These are phyloP conservation scores for Hippasteria phrygiana DNA, from an alignment of 53 echinoderm and acorn worm genomes.

Conservation along the genomic window DNA sequence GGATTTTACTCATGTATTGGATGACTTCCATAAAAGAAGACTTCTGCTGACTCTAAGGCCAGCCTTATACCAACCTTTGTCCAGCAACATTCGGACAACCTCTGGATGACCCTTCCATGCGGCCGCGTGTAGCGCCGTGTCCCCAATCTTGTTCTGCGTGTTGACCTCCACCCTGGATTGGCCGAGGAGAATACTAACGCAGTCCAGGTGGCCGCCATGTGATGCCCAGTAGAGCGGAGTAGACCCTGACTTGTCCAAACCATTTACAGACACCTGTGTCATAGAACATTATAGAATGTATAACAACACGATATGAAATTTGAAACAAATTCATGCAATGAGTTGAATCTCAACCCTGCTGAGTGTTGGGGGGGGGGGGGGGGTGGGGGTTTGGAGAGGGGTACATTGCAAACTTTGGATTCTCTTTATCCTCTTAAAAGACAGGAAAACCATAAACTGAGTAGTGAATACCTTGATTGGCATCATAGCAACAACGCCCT, in stretches of 20 bases:
- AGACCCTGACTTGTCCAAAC: conserved; percentile 97
- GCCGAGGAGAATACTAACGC: conserved; percentile 78
- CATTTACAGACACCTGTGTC: conserved; percentile 90
- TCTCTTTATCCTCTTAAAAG: too few relatives aligned
- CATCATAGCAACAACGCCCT: too few relatives aligned
- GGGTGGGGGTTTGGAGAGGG: too few relatives aligned
- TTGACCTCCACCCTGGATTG: conserved; percentile 81
- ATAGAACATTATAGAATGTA: neutral
- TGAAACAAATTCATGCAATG: too few relatives aligned
- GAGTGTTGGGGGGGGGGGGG: too few relatives aligned
- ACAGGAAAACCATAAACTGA: too few relatives aligned
- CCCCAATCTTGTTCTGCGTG: conserved; percentile 96
- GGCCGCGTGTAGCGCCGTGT: conserved; percentile 93
- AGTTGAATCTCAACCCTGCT: too few relatives aligned
- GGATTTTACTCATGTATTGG: too few relatives aligned
- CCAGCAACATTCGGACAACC: conserved; percentile 76
- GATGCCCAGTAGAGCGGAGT: conserved; percentile 96
- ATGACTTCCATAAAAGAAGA: too few relatives aligned
- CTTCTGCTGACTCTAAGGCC: too few relatives aligned
- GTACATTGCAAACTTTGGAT: too few relatives aligned
- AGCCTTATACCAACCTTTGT: conserved; percentile 84
- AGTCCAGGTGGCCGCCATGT: conserved; percentile 89
- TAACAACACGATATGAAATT: neutral
- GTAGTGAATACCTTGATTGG: too few relatives aligned
- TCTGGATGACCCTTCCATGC: conserved; percentile 96